Evolutionary conservation across 2,797 vertebrate genomes (phyloP).

Genomic region (Prionace glauca): DNA sequence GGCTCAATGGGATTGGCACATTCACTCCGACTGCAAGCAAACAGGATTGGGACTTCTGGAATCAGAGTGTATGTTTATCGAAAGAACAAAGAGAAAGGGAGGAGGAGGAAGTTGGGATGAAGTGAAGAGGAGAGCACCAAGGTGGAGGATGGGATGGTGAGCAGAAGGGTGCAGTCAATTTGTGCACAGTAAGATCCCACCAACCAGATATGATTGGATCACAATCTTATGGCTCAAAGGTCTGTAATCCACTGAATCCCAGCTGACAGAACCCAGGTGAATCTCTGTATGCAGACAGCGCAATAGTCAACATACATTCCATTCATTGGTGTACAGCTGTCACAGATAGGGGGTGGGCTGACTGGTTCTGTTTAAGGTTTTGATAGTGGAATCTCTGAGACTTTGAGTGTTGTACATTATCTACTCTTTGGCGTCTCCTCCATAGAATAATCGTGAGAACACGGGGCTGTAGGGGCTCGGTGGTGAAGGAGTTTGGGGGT

Average conservation of each 20-base stretch:
- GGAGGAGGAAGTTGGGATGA: background rate
- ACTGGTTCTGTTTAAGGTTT: background rate
- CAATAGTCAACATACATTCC: background rate
- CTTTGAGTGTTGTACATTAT: background rate
- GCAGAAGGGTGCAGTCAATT: background rate
- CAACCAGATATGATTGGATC: background rate
- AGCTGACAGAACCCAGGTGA: background rate
- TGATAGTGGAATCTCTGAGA: background rate
- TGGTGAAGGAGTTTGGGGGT: background rate
- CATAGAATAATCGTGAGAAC: background rate
- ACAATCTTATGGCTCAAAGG: too few relatives aligned
- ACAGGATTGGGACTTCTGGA: background rate
- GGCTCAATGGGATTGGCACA: background rate
- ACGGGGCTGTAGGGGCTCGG: background rate
- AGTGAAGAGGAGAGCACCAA: background rate
- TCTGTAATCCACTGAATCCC: background rate
- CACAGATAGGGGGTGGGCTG: background rate
- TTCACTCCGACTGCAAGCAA: background rate
- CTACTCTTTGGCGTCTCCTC: background rate
- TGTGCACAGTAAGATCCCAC: background rate
- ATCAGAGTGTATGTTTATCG: background rate
- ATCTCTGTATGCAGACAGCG: background rate
- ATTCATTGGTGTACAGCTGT: background rate
- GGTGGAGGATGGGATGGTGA: background rate
- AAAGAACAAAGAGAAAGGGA: background rate